Evolutionary conservation across 2,113 vertebrate species (phyloP), one percentile per base, ranked within the genome.

Genomic region (Tragelaphus strepsiceros): DNA sequence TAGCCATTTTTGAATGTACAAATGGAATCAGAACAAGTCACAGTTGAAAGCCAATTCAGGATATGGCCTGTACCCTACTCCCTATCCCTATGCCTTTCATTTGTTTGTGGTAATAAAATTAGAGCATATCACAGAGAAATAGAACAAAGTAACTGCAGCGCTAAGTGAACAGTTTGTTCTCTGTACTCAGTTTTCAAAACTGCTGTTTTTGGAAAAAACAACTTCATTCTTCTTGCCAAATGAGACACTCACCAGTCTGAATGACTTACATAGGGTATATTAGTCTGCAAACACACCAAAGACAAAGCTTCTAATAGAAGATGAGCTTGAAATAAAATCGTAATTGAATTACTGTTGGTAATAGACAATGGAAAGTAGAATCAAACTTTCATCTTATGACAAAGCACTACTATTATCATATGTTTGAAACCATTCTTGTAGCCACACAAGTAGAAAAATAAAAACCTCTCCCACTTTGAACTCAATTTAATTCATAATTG

Each of bases 81-180:
- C 90, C 95, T 94, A 90, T 95, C 74, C 61, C 89, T 86, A 56
- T 0, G 59, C 83, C 91, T 97, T 91, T 93, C 96, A 92, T 96
- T 98, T 98, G 96, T 97, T 96, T 96, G 59, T 90, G 49, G 88
- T 98, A 97, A 98, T 98, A 94, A 98, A 98, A 97, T 96, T 97
- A 97, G 97, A 97, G 95, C 95, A 39, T 92, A 93, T 93, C 86
- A 67, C 96, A 97, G 95, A 98, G 97, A 96, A 96, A 97, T 17
- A 97, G 98, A 98, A 98, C 97, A 98, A 98, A 98, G 97, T 98
- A 98, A 98, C 97, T 98, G 96, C 97, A 58, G 62, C 32, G 88
- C 94, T 96, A 97, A 98, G 94, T 96, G 97, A 97, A 98, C 97
- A 97, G 92, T 94, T 95, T 98, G 97, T 98, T 98, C 97, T 98